A percentile compares a stretch with the other conserved stretches of the same genome.
Conservation (phyloP, 2,797 vertebrate genomes). For the Sarcophilus harrisii region DNA sequence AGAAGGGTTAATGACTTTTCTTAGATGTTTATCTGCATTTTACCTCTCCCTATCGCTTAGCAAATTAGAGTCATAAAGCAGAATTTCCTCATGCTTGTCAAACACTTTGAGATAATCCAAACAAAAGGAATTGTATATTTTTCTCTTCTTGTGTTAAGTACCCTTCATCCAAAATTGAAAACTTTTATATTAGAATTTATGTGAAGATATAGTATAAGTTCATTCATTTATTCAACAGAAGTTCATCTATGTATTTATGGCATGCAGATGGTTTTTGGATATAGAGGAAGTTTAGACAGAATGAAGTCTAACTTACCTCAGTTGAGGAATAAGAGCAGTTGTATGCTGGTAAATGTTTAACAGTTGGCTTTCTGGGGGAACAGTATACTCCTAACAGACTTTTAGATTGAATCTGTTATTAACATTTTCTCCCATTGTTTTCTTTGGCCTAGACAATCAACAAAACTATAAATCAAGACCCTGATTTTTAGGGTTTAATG, state of each 20-base stretch:
- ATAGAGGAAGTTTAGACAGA: background rate
- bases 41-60: background rate
- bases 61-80: slow-evolving; percentile 14
- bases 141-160: background rate
- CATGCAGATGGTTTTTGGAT: slow-evolving; percentile 23
- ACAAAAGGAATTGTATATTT: slow-evolving; percentile 21
- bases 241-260: slow-evolving; percentile 22
- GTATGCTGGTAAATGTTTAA: slow-evolving; percentile 21
- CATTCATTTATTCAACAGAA: background rate
- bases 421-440: background rate
- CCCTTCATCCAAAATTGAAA: background rate
- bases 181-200: background rate
- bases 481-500: background rate
- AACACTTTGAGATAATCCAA: slow-evolving; percentile 52
- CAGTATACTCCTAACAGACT: background rate
- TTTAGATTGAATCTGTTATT: background rate
- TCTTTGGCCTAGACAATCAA: background rate
- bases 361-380: slow-evolving; percentile 1
- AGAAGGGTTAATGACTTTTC: background rate
- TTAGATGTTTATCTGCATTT: slow-evolving; percentile 51
- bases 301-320: background rate
- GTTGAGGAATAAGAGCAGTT: background rate
- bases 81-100: slow-evolving; percentile 23
- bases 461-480: background rate
- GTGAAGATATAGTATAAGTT: background rate